phyloP scores from a whole-genome alignment of 2,113 vertebrate genomes.

The Strix aluco region DNA sequence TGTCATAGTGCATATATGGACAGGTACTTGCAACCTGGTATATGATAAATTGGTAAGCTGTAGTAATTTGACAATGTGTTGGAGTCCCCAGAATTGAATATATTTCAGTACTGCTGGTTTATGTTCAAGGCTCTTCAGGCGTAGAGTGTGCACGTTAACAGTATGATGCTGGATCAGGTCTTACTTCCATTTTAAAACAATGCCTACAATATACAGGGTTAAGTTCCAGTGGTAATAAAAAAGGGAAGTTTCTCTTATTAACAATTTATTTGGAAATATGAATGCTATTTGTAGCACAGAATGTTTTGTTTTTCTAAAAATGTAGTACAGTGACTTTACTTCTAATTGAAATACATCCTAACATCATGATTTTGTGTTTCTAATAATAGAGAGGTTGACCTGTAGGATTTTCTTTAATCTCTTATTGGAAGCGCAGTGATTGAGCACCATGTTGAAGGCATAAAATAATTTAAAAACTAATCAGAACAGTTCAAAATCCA shows the following conservation, averaged over 20 bases:
- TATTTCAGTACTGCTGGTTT: not conserved
- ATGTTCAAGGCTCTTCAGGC: not conserved
- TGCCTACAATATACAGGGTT: not conserved
- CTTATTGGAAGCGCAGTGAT: not conserved
- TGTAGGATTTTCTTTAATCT: not conserved
- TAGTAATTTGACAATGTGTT: not conserved
- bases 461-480: not conserved
- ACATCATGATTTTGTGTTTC: constrained; percentile 6
- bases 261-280: not conserved
- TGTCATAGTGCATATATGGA: not conserved
- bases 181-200: not conserved
- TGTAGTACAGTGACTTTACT: not conserved
- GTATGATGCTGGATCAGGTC: not conserved
- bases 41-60: not conserved
- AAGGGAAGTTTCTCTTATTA: not conserved
- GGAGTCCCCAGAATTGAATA: not conserved
- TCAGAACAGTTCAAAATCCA: not conserved
- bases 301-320: not conserved
- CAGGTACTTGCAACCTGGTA: not conserved
- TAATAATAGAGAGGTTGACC: not conserved
- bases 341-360: not conserved
- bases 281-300: not conserved
- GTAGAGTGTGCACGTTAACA: not conserved
- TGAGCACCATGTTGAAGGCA: not conserved
- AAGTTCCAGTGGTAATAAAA: not conserved